Evolutionary conservation across 92 coral and sea anemone species (phyloP), one percentile per base, ranked within the genome.

Genomic region (Actinostola sp.): DNA sequence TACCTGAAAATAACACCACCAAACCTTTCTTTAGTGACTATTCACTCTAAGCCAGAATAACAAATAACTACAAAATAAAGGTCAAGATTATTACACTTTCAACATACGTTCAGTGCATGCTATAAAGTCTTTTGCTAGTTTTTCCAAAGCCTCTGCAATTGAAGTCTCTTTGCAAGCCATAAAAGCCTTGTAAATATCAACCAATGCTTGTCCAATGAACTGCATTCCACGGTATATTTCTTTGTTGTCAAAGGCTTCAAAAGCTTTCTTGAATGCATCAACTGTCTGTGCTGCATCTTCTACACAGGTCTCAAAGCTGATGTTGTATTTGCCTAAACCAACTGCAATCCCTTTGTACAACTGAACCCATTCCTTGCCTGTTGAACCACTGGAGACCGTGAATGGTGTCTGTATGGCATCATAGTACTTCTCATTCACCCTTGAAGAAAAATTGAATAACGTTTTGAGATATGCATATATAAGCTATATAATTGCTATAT

Each of bases 271-370:
- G 75, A 90, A 87, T 32, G 71, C 13, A 46, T 32, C 89, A n/a
- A 90, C 92, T 32, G 97, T 87, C 52, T 87, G 86, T 48, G 83
- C 82, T 1, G 92, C 97, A 61, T 90, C 97, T 70, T 90, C 72
- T n/a, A 82, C 92, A 49, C 97, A 90, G 46, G 85, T 80, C n/a
- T 87, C 92, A 80, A 90, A 76, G 68, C 84, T 80, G 28, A 83
- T 66, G 71, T 71, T 79, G 59, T 90, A 81, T 60, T 83, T 80
- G 4, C 97, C 97, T 12, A 90, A 50, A 28, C 97, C 97, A 20
- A 85, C 59, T 16, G 88, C 97, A 57, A 90, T 80, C 10, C 97
- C 97, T 4, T 78, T 77, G 73, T 87, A 90, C 25, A 90, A 64
- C 74, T 90, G 92, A 36, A 87, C 83, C 97, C 97, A 90, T 31